Base-by-base conservation (phyloP, 2,888 invertebrate species). In the Oscheius sp. region DNA sequence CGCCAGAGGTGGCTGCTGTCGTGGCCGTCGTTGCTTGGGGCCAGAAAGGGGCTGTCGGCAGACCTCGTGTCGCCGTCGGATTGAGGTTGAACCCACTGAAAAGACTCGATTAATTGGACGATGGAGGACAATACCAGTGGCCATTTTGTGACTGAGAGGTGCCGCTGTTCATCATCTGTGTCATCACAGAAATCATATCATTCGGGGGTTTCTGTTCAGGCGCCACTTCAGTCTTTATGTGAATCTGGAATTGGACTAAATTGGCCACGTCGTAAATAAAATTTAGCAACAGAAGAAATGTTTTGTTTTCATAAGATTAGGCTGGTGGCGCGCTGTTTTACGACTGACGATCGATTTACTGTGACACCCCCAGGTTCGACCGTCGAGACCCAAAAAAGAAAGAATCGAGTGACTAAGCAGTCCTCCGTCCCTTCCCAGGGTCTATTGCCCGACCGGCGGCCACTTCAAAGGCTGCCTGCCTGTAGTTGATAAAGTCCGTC, bases 161-260 rank as follows among this genome's bases (percentile, higher is more conserved):
- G 52, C 27, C 27, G 66, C 27, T 35, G 66, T 66, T 66, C 66
- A 66, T 72, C 72, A 72, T 72, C 72, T 55, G 53, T 35, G 72
- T 72, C 72, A 72, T 72, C 72, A 72, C 72, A 53, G 72, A 72
- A 72, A 72, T 72, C 72, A 72, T 72, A 72, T 27, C 72, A 66
- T 66, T 25, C 46, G 53, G 58, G 70, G 13, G 55, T 29, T 64
- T 64, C 35, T 64, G 49, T 64, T 52, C 64, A 64, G 52, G 46
- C 13, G 61, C 61, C 61, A 61, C 2, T 61, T 43, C 45, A 55
- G 13, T 23, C 41, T 59, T 16, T 27, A 21, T 13, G 23, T 64
- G 43, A 49, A 64, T 49, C 46, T 49, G 49, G 9, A 25, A 64
- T 23, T 25, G 21, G 23, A 43, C 3, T 29, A 23, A 13, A 46